Base-by-base conservation (phyloP, 2,113 vertebrate genomes). In the Stegastes partitus region DNA sequence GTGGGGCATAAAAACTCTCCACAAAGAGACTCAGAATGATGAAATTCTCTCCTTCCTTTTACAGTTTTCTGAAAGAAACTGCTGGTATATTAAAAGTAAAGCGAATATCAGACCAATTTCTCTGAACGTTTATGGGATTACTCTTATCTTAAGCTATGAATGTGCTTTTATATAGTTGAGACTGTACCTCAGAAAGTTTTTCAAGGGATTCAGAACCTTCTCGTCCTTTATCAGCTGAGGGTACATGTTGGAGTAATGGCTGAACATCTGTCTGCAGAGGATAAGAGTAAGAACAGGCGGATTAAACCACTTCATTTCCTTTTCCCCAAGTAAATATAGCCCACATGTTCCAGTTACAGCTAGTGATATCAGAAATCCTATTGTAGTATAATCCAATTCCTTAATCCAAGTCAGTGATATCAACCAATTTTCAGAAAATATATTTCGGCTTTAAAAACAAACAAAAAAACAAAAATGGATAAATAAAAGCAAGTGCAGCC, bases 201-300 rank as follows among this genome's bases (percentile, higher is more conserved):
- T 88, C 66, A 98, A 90, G 82, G 93, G 94, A 22, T 84, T 84
- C 74, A 95, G 18, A 71, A 96, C 22, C 18, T 61, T 51, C 5
- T 90, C 74, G 77, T 92, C 93, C 79, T 94, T 96, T 81, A 97
- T 96, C 87, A 98, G 77, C 86, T 96, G 95, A 3, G 96, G 96
- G 71, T 96, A 97, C 91, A 98, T 94, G 87, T 98, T 98, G 85
- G 74, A 74, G 89, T 94, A 95, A 91, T 97, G 96, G 79, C 92
- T 94, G 79, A 91, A 90, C 92, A 97, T 97, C 55, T 95, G 95
- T 82, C 97, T 98, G 95, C 72, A 81, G 16, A 89, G 87, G 1
- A 87, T 21, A 87, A 81, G 23, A 77, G 64, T 25, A 70, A 55
- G 7, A 26, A 50, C 1, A 34, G 45, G 47, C 21, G 16, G 21